Evolutionary conservation across 1,140 invertebrate species (phyloP), one percentile per base, ranked within the genome.

Genomic region (Tetragnatha versicolor): DNA sequence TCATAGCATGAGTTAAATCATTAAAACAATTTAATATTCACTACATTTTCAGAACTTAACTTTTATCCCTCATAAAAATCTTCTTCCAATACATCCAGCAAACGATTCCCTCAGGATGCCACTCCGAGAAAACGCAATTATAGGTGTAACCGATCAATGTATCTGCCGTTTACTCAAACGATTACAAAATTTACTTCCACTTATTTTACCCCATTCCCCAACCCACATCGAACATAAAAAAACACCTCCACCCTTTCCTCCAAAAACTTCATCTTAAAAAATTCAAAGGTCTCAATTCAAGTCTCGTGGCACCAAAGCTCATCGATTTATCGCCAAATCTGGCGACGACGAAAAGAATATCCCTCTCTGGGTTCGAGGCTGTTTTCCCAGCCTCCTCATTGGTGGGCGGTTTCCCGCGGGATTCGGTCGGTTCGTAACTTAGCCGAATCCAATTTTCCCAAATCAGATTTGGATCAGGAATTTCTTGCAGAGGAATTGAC

Each of bases 321-420:
- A 73, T 73, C 69, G 69, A 73, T 73, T 58, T 47, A 73, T 73
- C 69, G 69, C 69, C 69, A 73, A 73, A 73, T 73, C 51, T 73
- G 69, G 69, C 69, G 37, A 35, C 25, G 33, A 10, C 22, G 60
- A 70, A 69, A 51, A 53, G 22, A 47, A 20, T 47, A 17, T 47
- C 42, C 20, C 20, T 47, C 42, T 65, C 33, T 61, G 4, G 3
- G 27, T 61, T 3, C 25, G 7, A 65, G 51, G 33, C 51, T 73
- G 42, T 58, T 73, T 73, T 60, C 60, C 69, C 37, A 27, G 35
- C 4, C 4, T 29, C 29, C 33, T 60, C 51, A 60, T 73, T 60
- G 51, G 69, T 58, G 17, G 35, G 35, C 25, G 33, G 33, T 37
- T 2, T 70, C 68, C 51, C 69, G 22, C 42, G 69, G 69, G 69